Percentiles rank a stretch among this genome's conserved stretches.
Evolutionary conservation across 2,113 vertebrate species (phyloP).

Genomic region (Heloderma charlesbogerti): DNA sequence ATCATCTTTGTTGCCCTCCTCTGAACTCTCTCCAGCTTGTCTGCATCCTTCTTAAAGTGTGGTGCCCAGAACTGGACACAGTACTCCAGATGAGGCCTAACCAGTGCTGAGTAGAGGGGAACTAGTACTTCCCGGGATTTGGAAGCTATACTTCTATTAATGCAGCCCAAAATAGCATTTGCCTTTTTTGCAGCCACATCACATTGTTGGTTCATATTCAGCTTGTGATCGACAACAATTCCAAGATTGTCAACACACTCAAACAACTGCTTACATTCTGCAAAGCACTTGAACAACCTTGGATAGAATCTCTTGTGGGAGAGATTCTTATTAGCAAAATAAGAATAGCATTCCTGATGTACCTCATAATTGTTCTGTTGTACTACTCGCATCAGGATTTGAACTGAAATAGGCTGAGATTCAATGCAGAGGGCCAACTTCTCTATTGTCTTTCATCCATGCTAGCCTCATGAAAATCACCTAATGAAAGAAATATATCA

Average conservation of each 20-base stretch:
- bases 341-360: neutral
- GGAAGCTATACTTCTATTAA: no score
- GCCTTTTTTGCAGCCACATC: no score
- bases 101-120: no score
- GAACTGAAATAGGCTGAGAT: conserved; percentile 26
- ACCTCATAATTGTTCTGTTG: neutral
- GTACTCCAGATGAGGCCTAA: no score
- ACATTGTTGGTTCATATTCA: no score
- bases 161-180: no score
- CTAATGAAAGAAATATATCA: neutral
- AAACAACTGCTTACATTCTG: neutral
- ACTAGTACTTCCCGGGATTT: no score
- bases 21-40: no score
- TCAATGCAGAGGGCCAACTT: conserved; percentile 3
- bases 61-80: no score
- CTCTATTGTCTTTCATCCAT: conserved; percentile 24
- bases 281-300: neutral
- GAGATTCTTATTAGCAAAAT: conserved; percentile 2
- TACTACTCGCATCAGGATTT: conserved; percentile 3
- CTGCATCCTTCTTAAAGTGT: no score
- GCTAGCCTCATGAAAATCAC: neutral
- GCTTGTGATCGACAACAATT: no score
- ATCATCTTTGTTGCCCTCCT: no score
- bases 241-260: neutral
- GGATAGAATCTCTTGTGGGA: neutral